These are phyloP conservation scores for Abramis brama DNA, from an alignment of 2,113 vertebrate species.

Conservation along the genomic window DNA sequence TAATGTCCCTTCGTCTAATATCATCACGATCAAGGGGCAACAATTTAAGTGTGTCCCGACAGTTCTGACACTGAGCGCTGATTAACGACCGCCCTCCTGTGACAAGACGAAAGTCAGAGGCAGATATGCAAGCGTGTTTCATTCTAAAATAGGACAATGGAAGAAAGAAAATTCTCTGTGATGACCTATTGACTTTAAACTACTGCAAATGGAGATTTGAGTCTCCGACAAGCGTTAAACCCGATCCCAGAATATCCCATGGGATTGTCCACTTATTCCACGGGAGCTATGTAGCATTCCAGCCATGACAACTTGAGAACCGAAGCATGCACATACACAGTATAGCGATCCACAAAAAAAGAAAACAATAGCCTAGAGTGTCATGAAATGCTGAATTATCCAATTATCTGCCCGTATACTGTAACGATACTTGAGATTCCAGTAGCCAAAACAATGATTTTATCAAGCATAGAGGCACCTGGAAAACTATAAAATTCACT, in stretches of 20 bases:
- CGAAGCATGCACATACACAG: background rate
- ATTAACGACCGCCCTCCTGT: background rate
- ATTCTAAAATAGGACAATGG: conserved; percentile 4
- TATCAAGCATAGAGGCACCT: background rate
- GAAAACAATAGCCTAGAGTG: conserved; percentile 26
- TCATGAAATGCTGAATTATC: conserved; percentile 14
- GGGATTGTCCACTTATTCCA: conserved; percentile 11
- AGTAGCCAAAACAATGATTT: background rate
- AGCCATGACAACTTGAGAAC: conserved; percentile 15
- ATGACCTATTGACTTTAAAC: conserved; percentile 33
- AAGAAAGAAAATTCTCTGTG: conserved; percentile 7
- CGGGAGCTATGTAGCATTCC: conserved; percentile 22
- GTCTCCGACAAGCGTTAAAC: conserved; percentile 15
- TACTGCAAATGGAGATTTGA: conserved; percentile 29
- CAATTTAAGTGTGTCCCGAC: background rate
- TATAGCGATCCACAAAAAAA: background rate
- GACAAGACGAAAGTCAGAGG: conserved; percentile 11
- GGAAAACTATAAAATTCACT: background rate
- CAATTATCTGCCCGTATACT: conserved; percentile 7
- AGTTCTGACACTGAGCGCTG: background rate
- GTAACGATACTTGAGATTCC: conserved; percentile 1
- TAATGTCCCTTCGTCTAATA: background rate
- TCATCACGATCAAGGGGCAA: no score
- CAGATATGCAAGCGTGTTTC: background rate
- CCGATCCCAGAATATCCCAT: conserved; percentile 24